Evolutionary conservation across 37 sponge, comb jelly and placozoan species (phyloP), one percentile per base, ranked within the genome.

Genomic region (Axinella damicornis): DNA sequence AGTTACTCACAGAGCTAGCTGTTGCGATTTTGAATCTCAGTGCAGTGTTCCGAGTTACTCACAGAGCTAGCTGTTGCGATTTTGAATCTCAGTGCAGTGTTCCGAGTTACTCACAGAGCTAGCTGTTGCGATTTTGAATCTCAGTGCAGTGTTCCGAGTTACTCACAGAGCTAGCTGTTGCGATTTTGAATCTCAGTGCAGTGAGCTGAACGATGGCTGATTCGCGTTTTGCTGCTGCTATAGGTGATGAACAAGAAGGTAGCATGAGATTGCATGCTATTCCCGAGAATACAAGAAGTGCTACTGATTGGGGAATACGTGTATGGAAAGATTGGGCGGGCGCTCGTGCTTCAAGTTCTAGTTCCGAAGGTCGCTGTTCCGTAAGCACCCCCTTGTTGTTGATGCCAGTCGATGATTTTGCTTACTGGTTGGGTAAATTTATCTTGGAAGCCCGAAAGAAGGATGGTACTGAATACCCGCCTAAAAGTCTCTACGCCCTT

Each of bases 401-500:
- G 9, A 59, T 71, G 53, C 73, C 46, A 14, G 41, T 20, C 5
- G 73, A 15, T 20, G 84, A 83, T 30, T 67, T 83, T 1, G 78
- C 57, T 11, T 55, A 77, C 57, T 77, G 70, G 71, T 24, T 85
- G 77, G 74, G 74, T 0, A 60, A 86, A 27, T 78, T 86, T 57
- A 73, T 86, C 18, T 15, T 69, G 16, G 77, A 85, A 40, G 68
- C 46, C 32, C 77, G 85, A 19, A 76, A 69, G 19, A 22, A 71
- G 19, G 71, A 86, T 53, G 87, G 87, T 15, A 56, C 18, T 27
- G 68, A 64, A 6, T 79, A 86, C 57, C 87, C 87, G 14, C 73
- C 87, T 11, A 86, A 85, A 53, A 69, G 74, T 24, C 53, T 86
- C 2, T 86, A 86, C 57, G 66, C 64, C 24, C 28, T 86, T 20